Base-by-base conservation (phyloP, 2,113 vertebrate species). In the Amia ocellicauda region DNA sequence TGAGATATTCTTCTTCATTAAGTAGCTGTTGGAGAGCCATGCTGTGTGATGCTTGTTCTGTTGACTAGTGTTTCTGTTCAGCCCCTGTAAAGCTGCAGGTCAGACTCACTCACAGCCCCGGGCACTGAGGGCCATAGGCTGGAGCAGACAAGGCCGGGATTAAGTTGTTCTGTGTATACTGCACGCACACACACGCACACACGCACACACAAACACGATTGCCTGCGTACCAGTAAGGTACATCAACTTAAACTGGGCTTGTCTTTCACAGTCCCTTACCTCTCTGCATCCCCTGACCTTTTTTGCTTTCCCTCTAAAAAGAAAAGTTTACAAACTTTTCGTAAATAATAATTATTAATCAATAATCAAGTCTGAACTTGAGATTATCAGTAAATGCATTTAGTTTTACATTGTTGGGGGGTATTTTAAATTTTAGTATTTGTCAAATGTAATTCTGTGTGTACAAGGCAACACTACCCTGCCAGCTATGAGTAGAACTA, bases 21-120 rank as follows among this genome's bases (percentile, higher is more conserved):
- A 66, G 62, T 54, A 64, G 58, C 23, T 14, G 55, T 64, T 68
- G 67, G 52, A 69, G 64, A 59, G 54, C 57, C 66, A 62, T 22
- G 55, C 63, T 63, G n/a, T 13, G 22, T 22, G 36, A 19, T 59
- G 31, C 9, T 23, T 10, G 19, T 22, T 3, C 28, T 63, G 77
- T 74, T n/a, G n/a, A n/a, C n/a, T n/a, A n/a, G 71, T 83, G 74
- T 79, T 82, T 84, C 78, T 78, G 60, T 76, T 70, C 60, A 40
- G 60, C 23, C 56, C 71, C 53, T 67, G 75, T 77, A 75, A 85
- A 87, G 83, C 86, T 87, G 82, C 71, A 71, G 80, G 83, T 85
- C 85, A 76, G 62, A 27, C 51, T 56, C 13, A 36, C 14, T 64
- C 24, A 22, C 11, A 26, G 8, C 28, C 0, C 29, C 22, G 13